Conservation (phyloP, 2,113 vertebrate species). For the Holacanthus passer region DNA sequence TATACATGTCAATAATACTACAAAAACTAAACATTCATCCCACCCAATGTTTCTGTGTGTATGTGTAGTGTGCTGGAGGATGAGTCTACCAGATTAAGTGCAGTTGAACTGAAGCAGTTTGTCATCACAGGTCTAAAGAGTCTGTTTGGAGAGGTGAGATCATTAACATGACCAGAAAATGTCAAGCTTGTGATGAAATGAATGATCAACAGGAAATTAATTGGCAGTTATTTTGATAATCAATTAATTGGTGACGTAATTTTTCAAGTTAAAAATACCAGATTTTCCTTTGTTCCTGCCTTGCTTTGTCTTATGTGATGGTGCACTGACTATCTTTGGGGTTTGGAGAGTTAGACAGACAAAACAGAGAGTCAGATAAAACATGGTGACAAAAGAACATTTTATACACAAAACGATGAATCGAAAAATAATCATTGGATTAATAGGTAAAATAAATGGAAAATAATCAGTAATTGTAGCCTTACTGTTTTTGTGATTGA, state of each 20-base stretch:
- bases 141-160: slow-evolving; percentile 91
- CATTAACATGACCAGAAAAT: background rate
- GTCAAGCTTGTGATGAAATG: too few species aligned
- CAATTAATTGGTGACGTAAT: too few species aligned
- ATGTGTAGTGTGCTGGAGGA: slow-evolving; percentile 82
- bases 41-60: background rate
- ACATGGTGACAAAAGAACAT: background rate
- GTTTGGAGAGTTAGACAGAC: too few species aligned
- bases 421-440: background rate
- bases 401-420: background rate
- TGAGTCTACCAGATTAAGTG: slow-evolving; percentile 75
- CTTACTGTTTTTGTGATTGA: too few species aligned
- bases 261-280: background rate
- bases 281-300: too few species aligned
- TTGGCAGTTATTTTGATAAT: too few species aligned
- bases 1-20: background rate
- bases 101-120: slow-evolving; percentile 90
- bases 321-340: too few species aligned
- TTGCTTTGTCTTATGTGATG: background rate
- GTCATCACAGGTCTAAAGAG: slow-evolving; percentile 88
- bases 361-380: too few species aligned
- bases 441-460: too few species aligned
- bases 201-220: background rate
- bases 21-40: background rate
- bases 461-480: background rate